Evolutionary conservation across 2,113 vertebrate species (phyloP).

Genomic region (Eclectus roratus): DNA sequence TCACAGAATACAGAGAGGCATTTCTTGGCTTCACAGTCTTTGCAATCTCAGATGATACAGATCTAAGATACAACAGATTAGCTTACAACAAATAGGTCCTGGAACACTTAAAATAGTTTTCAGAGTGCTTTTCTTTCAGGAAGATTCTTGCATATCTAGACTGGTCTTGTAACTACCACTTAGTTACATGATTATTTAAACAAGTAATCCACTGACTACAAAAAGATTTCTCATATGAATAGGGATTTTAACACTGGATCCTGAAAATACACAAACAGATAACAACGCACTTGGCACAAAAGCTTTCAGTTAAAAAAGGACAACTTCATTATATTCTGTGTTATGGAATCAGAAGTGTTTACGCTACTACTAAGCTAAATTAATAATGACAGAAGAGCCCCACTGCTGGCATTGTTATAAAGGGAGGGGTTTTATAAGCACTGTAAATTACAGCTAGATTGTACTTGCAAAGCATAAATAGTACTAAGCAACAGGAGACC

Average conservation of each 20-base stretch:
- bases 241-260: not conserved
- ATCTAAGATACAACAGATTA: not conserved
- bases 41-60: not conserved
- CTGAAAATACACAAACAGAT: not conserved
- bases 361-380: not conserved
- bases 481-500: not conserved
- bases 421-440: not conserved
- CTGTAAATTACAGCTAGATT: not conserved
- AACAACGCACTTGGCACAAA: not conserved
- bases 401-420: not conserved
- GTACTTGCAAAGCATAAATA: not conserved
- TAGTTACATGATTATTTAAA: not conserved
- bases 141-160: not conserved
- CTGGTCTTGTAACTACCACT: not conserved
- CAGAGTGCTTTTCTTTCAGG: not conserved
- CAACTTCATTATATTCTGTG: not conserved
- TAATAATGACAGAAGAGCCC: not conserved
- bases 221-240: not conserved
- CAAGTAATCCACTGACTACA: not conserved
- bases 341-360: not conserved
- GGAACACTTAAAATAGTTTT: not conserved
- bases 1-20: not conserved
- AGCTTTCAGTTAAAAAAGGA: not conserved
- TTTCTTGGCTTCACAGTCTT: not conserved
- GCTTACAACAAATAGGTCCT: not conserved